Percentiles rank a stretch among this genome's conserved stretches.
These are phyloP conservation scores for Eolophus roseicapilla DNA, from an alignment of 2,113 vertebrate genomes.

Conservation along the genomic window DNA sequence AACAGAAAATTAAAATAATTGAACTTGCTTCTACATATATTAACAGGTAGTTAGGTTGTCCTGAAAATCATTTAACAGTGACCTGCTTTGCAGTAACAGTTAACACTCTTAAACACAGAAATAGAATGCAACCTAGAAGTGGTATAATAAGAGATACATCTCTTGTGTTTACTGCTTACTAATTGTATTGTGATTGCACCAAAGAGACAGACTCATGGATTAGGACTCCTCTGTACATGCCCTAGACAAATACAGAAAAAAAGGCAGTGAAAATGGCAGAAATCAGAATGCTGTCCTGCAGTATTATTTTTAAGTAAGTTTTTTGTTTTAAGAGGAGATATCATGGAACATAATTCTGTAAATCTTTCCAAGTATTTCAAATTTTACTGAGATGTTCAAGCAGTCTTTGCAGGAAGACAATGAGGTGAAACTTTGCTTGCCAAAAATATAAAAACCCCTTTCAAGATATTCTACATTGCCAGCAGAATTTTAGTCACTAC, in stretches of 20 bases:
- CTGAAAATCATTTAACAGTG: background rate
- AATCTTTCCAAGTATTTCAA: background rate
- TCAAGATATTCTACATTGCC: background rate
- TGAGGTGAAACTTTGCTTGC: background rate
- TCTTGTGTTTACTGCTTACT: background rate
- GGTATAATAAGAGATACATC: background rate
- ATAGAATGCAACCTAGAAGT: background rate
- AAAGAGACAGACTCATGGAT: background rate
- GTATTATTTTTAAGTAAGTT: background rate
- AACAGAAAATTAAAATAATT: constrained; percentile 34
- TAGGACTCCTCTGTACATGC: background rate
- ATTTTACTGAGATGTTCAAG: background rate
- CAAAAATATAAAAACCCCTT: background rate
- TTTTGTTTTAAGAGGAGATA: background rate
- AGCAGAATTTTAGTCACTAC: background rate
- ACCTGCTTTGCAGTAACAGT: background rate
- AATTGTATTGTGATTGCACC: background rate
- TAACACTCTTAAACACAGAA: background rate
- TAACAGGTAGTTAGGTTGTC: background rate
- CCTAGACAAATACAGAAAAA: background rate
- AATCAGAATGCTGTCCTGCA: background rate
- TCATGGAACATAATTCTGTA: background rate
- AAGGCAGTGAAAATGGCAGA: background rate
- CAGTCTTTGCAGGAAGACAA: background rate
- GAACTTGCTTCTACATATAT: background rate